Conservation (phyloP, 2,888 invertebrate genomes). For the Pterobdella sp. region DNA sequence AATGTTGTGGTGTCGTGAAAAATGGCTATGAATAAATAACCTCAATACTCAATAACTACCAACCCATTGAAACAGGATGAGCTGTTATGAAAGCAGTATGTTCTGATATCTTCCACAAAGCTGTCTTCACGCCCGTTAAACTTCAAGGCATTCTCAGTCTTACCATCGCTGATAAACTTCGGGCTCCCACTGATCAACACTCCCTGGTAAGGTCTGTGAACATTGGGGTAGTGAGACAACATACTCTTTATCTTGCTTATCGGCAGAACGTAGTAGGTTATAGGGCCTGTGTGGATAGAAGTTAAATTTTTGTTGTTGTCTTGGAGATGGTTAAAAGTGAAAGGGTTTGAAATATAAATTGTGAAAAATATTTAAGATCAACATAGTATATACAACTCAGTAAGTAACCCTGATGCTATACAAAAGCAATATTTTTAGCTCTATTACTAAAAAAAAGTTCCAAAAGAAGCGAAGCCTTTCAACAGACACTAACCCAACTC, state of each 20-base stretch:
- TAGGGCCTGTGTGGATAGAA: constrained; percentile 41
- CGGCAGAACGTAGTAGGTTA: constrained; percentile 42
- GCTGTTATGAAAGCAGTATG: constrained; percentile 5
- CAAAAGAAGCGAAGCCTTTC: background rate
- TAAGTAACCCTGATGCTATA: background rate
- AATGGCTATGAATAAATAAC: too few species aligned
- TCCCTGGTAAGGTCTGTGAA: background rate
- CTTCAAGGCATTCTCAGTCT: constrained; percentile 34
- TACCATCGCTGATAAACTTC: constrained; percentile 29
- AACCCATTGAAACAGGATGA: constrained; percentile 23
- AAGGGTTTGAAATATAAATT: background rate
- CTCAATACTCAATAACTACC: background rate
- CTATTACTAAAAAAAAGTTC: background rate
- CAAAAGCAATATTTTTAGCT: background rate
- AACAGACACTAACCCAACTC: constrained; percentile 42
- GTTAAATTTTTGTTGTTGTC: background rate
- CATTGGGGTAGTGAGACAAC: background rate
- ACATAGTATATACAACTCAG: background rate
- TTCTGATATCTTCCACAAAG: constrained; percentile 32
- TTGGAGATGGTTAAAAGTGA: background rate
- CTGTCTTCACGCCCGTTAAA: constrained; percentile 43
- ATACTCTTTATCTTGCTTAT: constrained; percentile 39
- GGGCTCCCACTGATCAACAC: constrained; percentile 34
- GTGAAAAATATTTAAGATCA: background rate
- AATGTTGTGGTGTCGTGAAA: too few species aligned